A percentile compares a stretch with the other conserved stretches of the same genome.
Conservation (phyloP, 1,140 invertebrate species). For the Hormaphis cornu region DNA sequence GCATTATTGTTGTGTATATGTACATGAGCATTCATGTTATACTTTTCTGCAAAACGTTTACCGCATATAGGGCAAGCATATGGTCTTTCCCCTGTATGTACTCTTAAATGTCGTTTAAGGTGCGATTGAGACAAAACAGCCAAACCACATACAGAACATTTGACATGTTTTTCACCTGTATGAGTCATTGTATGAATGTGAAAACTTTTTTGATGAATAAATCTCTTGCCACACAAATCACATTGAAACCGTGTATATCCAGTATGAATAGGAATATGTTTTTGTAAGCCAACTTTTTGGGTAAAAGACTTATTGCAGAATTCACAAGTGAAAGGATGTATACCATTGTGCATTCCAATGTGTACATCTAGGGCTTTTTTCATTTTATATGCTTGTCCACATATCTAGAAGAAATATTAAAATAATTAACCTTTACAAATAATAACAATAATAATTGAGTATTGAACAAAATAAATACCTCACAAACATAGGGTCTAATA, state of each 20-base stretch:
- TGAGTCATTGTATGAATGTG: conserved; percentile 57
- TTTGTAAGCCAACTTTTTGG: conserved; percentile 54
- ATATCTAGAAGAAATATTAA: conserved; percentile 41
- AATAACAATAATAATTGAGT: not conserved
- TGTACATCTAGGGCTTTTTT: conserved; percentile 44
- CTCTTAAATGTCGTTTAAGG: conserved; percentile 55
- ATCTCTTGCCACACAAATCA: conserved; percentile 35
- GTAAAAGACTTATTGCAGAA: conserved; percentile 68
- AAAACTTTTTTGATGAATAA: conserved; percentile 42
- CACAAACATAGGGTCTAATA: conserved; percentile 47
- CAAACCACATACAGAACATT: conserved; percentile 51
- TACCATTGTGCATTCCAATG: conserved; percentile 56
- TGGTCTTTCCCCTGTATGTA: conserved; percentile 58
- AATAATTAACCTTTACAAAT: not conserved
- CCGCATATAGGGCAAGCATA: conserved; percentile 54
- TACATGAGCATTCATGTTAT: conserved; percentile 46
- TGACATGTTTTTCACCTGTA: conserved; percentile 52
- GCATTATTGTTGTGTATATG: conserved; percentile 44
- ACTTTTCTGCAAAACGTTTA: conserved; percentile 55
- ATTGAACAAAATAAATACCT: conserved; percentile 37
- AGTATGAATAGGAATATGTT: conserved; percentile 58
- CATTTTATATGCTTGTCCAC: conserved; percentile 47
- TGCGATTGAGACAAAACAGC: conserved; percentile 54
- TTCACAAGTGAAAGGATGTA: conserved; percentile 60
- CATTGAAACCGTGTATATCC: conserved; percentile 44